Base-by-base conservation (phyloP, 1,140 invertebrate genomes). In the Penaeus chinensis region DNA sequence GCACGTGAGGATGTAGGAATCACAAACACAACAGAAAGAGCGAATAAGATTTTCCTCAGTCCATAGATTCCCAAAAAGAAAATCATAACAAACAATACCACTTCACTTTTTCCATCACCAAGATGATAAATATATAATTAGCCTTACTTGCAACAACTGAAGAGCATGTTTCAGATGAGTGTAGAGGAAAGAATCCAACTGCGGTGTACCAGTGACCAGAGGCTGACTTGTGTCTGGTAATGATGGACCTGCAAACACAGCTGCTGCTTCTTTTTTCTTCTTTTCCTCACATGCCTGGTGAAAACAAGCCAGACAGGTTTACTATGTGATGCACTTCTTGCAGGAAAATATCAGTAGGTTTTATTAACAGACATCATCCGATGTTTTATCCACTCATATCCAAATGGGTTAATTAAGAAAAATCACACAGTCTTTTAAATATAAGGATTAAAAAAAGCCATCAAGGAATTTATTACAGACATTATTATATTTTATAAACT, bases 101-200 rank as follows among this genome's bases (percentile, higher is more conserved):
- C 10, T 54, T 11, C 54, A 13, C 16, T 69, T 60, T 82, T 27
- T 54, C n/a, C 69, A 20, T 22, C 5, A 32, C 10, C 69, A 22
- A 32, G 37, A 3, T 74, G n/a, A 10, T 32, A 20, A 7, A 74
- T 7, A 65, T 13, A 37, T 0, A 20, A 71, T 11, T 42, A n/a
- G 47, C 42, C 77, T 89, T 90, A 93, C 93, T 91, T 93, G 92
- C 19, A 93, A 89, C 2, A 93, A 91, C 81, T 92, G 91, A 85
- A 93, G 92, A 91, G 92, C 93, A 90, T 93, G 92, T 27, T 90
- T 90, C 22, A 93, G 91, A 89, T 93, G 93, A 54, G 91, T 92
- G 69, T 93, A 89, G 3, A 93, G 90, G 20, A 92, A 92, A 24
- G 92, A 91, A 88, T 93, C 93, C 62, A 93, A 91, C 85, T 93